Percentiles rank a stretch among this genome's conserved stretches.
Conservation (phyloP, 2,888 invertebrate species). For the Druceiella hillmani region DNA sequence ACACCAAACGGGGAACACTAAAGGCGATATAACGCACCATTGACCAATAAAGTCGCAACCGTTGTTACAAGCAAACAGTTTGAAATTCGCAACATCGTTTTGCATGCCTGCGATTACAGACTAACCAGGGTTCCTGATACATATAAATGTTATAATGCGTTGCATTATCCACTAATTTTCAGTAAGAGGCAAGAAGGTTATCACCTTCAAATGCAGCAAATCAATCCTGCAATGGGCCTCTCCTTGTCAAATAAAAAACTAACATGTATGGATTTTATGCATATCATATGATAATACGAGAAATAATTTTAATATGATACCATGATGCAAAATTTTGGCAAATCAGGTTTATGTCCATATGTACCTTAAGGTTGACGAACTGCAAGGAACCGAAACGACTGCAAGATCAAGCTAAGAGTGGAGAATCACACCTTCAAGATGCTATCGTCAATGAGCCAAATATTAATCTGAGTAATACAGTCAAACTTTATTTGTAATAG, state of each 20-base stretch:
- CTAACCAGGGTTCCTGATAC: conserved; percentile 30
- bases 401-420: conserved; percentile 22
- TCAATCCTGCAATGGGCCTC: conserved; percentile 20
- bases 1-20: conserved; percentile 27
- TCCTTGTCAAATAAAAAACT: conserved; percentile 20
- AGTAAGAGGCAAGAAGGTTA: conserved; percentile 28
- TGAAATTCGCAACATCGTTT: conserved; percentile 25
- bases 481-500: conserved; percentile 25
- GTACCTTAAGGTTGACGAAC: no score
- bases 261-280: conserved; percentile 26
- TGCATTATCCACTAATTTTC: conserved; percentile 33
- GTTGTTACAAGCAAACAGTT: conserved; percentile 23
- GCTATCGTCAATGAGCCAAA: conserved; percentile 24
- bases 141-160: conserved; percentile 30
- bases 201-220: conserved; percentile 24
- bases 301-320: conserved; percentile 18
- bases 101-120: conserved; percentile 24
- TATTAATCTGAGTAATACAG: conserved; percentile 21
- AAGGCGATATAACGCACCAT: conserved; percentile 26
- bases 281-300: conserved; percentile 24
- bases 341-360: no score
- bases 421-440: conserved; percentile 29
- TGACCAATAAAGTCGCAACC: conserved; percentile 26
- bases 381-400: no score
- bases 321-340: no score